Evolutionary conservation across 2,797 vertebrate genomes (phyloP), one percentile per base, ranked within the genome.

Genomic region (Rousettus madagascariensis): DNA sequence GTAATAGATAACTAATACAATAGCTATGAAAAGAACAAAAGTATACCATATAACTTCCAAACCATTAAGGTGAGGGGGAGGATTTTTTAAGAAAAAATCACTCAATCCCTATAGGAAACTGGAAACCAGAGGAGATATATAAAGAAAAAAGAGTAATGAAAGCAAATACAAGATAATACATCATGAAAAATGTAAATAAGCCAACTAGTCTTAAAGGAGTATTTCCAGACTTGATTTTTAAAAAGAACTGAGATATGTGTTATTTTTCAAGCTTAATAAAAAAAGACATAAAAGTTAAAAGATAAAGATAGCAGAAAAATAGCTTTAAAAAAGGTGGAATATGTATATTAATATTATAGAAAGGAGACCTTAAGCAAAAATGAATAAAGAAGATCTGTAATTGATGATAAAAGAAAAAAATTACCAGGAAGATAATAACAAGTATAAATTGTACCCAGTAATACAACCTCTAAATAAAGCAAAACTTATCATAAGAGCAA

Each of bases 291-390:
- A 63, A 63, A 71, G 5, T 83, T 65, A 85, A 89, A 89, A 85
- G 30, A n/a, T 72, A 55, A 86, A 57, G 51, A 24, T 69, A 59
- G 33, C 38, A 91, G 61, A 51, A 16, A 83, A 84, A 78, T 63
- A 82, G 82, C 30, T 71, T 41, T 86, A 55, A 61, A 43, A 33
- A 86, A 24, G 30, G 17, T 71, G 17, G 8, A 13, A 30, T 43
- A n/a, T 69, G 11, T 59, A 78, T 28, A 43, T 36, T 61, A 68
- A 36, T 49, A 74, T 20, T 22, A 74, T 17, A 20, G 28, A 91
- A 66, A 91, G 82, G 11, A 86, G 77, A 75, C 17, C 8, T 68
- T 66, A 82, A 68, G 61, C 55, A 84, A 78, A 88, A 92, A 95
- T 22, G 55, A 65, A 36, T 86, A 91, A 86, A 86, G n/a, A n/a